Conservation (phyloP, 2,113 vertebrate genomes). For the Misgurnus mizolepis region DNA sequence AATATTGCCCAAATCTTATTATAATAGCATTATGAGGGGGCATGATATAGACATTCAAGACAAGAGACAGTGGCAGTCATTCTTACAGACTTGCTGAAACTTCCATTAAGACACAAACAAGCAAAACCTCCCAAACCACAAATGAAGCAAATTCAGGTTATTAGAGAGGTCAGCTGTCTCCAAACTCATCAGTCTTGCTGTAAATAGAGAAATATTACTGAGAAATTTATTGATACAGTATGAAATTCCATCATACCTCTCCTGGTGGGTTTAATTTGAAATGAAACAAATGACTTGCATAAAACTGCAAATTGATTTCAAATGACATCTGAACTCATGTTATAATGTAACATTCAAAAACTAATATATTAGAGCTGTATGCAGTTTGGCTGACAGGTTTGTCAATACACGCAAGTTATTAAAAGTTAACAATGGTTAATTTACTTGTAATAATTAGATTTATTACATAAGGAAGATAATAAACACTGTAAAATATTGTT, state of each 20-base stretch:
- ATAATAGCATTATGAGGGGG: too few species aligned
- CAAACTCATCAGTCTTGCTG: constrained; percentile 25
- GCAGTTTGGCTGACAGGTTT: background rate
- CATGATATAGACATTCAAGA: background rate
- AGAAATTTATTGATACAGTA: constrained; percentile 18
- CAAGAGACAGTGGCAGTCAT: background rate
- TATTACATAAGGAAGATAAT: background rate
- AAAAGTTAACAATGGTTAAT: background rate
- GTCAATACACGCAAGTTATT: constrained; percentile 5
- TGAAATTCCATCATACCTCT: constrained; percentile 16
- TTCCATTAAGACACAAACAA: constrained; percentile 1
- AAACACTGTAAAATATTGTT: too few species aligned
- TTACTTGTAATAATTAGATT: background rate
- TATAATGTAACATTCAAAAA: background rate
- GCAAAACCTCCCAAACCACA: background rate
- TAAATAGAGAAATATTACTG: constrained; percentile 17
- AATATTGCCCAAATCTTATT: too few species aligned
- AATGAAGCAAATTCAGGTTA: background rate
- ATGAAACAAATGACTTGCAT: constrained; percentile 36
- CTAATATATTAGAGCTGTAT: background rate
- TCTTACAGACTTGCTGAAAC: background rate
- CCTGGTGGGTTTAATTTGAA: constrained; percentile 36
- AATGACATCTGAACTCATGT: constrained; percentile 21
- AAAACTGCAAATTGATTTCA: constrained; percentile 31
- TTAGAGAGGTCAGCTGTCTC: background rate